phyloP scores from a whole-genome alignment of 64 coral and sea anemone genomes.

The Acropora tenuis region DNA sequence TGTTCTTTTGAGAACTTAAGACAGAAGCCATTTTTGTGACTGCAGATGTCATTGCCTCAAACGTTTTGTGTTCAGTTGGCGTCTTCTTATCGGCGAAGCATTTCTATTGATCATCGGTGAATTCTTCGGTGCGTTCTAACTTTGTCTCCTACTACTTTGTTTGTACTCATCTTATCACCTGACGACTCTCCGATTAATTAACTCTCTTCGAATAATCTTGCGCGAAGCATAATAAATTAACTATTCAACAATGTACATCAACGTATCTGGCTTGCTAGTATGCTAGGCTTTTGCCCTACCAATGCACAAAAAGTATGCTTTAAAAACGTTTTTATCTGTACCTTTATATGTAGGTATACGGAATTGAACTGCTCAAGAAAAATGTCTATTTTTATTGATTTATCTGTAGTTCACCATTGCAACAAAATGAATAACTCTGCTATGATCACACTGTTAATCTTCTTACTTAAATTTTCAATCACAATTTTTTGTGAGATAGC shows the following conservation, averaged over 20 bases:
- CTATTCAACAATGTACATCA: neutral
- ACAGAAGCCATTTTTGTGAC: too few species aligned
- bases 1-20: too few species aligned
- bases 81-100: too few species aligned
- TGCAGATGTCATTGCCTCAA: too few species aligned
- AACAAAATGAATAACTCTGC: slow-evolving; percentile 18
- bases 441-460: slow-evolving; percentile 22
- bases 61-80: too few species aligned
- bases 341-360: neutral
- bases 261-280: slow-evolving; percentile 17
- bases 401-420: slow-evolving; percentile 19
- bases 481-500: slow-evolving; percentile 23
- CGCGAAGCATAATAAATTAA: too few species aligned
- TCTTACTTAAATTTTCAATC: slow-evolving; percentile 25
- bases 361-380: neutral
- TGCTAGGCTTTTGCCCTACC: neutral
- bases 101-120: too few species aligned
- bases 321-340: neutral
- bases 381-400: slow-evolving; percentile 1
- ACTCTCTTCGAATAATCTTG: too few species aligned
- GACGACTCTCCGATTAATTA: too few species aligned
- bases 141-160: too few species aligned
- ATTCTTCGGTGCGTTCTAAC: too few species aligned
- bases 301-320: neutral
- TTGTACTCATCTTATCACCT: too few species aligned